Conservation (phyloP, 1,140 invertebrate species). For the Drosophila novamexicana region DNA sequence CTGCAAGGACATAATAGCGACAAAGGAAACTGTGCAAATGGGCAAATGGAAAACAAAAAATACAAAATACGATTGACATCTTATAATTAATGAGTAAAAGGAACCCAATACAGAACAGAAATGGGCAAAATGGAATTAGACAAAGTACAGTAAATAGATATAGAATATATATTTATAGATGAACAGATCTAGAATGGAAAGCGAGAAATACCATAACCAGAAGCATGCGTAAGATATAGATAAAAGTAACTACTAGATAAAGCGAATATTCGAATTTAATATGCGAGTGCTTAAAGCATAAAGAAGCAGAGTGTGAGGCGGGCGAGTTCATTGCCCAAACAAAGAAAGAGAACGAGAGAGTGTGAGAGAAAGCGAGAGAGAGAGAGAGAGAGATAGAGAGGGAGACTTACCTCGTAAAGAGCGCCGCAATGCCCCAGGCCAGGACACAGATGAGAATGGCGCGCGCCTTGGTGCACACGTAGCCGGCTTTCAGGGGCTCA, state of each 20-base stretch:
- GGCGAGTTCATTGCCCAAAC: constrained; percentile 43
- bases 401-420: constrained; percentile 91
- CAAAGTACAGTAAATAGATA: constrained; percentile 18
- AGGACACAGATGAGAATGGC: constrained; percentile 92
- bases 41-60: constrained; percentile 45
- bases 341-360: neutral
- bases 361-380: neutral
- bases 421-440: constrained; percentile 93
- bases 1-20: constrained; percentile 21
- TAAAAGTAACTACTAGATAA: constrained; percentile 20
- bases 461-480: constrained; percentile 94
- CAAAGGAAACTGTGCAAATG: constrained; percentile 19
- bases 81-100: constrained; percentile 75
- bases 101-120: constrained; percentile 38
- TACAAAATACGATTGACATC: constrained; percentile 69
- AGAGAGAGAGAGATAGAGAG: constrained; percentile 3
- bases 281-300: constrained; percentile 20
- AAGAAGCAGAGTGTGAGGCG: constrained; percentile 1
- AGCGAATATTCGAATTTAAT: constrained; percentile 54
- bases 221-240: constrained; percentile 45
- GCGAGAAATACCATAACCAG: constrained; percentile 27
- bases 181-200: neutral
- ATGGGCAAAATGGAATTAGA: constrained; percentile 47
- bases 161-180: constrained; percentile 21
- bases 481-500: constrained; percentile 94